Base-by-base conservation (phyloP, 1,140 invertebrate genomes). In the Carcinoscorpius rotundicauda region DNA sequence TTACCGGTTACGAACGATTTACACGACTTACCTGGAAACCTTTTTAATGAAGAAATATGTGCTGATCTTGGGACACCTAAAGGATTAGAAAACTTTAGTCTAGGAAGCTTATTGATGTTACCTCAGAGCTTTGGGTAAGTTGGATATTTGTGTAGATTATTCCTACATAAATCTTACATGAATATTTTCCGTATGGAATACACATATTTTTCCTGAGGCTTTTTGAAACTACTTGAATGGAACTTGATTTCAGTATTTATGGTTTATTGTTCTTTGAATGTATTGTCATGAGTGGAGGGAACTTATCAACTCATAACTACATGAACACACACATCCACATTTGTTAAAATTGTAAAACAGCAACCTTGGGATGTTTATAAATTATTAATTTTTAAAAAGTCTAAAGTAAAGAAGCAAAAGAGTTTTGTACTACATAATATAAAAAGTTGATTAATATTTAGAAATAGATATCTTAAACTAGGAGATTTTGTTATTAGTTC, bases 121-220 rank as follows among this genome's bases (percentile, higher is more conserved):
- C 95, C 96, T 55, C 93, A 97, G 81, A 95, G 90, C 77, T 97
- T 97, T 82, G 93, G 87, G 93, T 79, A 86, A 84, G 73, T 71
- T 11, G 61, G 51, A 62, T 62, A 62, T 66, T 61, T 69, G 9
- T 67, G 59, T 63, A 70, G 52, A 62, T 51, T 63, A 11, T 62
- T 48, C 58, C 4, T 58, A 50, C n/a, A 11, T 62, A 61, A 59
- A 29, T 56, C 51, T 4, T 50, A 49, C 4, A 52, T 6, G 55
- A 29, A 60, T 67, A 61, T n/a, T 52, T 62, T 50, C 48, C n/a
- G 49, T 48, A 52, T 56, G 11, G 58, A 64, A 4, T 56, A n/a
- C n/a, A 66, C 48, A 48, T 11, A 59, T 63, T 68, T 55, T 58
- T 70, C n/a, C 50, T 66, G 4, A 66, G 61, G 29, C 51, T 67